Evolutionary conservation across 2,797 vertebrate genomes (phyloP), one percentile per base, ranked within the genome.

Genomic region (Notamacropus eugenii): DNA sequence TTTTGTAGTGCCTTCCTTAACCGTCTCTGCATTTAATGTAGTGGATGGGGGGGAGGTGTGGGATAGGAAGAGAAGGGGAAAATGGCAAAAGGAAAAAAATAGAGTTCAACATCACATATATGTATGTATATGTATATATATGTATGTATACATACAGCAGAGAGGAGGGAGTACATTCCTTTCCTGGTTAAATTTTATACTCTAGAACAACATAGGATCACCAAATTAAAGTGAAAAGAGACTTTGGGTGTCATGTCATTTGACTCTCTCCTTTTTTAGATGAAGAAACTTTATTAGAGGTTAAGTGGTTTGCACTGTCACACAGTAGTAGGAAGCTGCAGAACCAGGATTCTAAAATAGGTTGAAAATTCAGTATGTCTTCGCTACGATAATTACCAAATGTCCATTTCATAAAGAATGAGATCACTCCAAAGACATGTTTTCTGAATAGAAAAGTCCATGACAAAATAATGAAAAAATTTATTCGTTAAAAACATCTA

Each of bases 1-100:
- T 93, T 96, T 96, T 96, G n/a, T n/a, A 91, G 52, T 74, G 74
- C 52, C 50, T 90, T 31, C 55, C 87, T 96, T 96, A 97, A 97
- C 92, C 31, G 58, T 95, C 6, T 91, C 93, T 54, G 91, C 55
- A 59, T 95, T 94, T 93, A 11, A 31, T 87, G 9, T 87, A 50
- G 40, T 46, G 50, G 46, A 5, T 67, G 40, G 56, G 90, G 96
- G 10, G 50, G 95, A 96, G 91, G 34, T 24, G 12, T 90, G 92
- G 87, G 94, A 93, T 40, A 94, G n/a, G 24, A 94, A 55, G 3
- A 87, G 22, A 14, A 91, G 90, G n/a, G 27, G 58, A 92, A n/a
- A 29, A 2, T 29, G 52, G 12, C n/a, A n/a, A 54, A 54, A 74
- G 87, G 34, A 94, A 95, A 95, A n/a, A 57, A 19, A 29, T 67